Base-by-base conservation (phyloP, 1,140 invertebrate genomes). In the Tetramorium alpestre region DNA sequence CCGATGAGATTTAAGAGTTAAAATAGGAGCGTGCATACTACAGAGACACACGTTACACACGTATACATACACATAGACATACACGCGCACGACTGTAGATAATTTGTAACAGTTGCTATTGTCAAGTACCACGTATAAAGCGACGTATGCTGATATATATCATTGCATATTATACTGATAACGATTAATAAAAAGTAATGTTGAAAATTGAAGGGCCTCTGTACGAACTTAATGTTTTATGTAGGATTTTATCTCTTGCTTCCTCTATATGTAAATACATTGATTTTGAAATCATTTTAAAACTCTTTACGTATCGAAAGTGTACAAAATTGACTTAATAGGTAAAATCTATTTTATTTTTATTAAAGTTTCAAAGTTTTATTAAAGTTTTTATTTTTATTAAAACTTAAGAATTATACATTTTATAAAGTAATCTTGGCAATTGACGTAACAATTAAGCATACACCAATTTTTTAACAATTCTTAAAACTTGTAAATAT, bases 121-220 rank as follows among this genome's bases (percentile, higher is more conserved):
- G 94, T 95, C 93, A 93, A 94, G 90, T 94, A 94, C 89, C 91
- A 90, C 89, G 90, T 92, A 91, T 89, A 92, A 88, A 54, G 54
- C 65, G 84, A 91, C 90, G 87, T 87, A 90, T 84, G 82, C 75
- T 82, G 80, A 82, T 78, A 73, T 82, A 88, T 90, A 91, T 94
- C 91, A 93, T 93, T 94, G 92, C 93, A 93, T 93, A 94, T 94
- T 94, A 94, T 94, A 94, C 91, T 91, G 90, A 94, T 95, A 93
- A 94, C 91, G 91, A 94, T 94, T 94, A 95, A 95, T 95, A 95
- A 94, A 92, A 94, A 92, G 91, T 94, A 94, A 95, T 92, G 93
- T 94, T 94, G 92, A 94, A 94, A 93, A 93, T 91, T 91, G 16
- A 84, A 81, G 33, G 16, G 58, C n/a, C 51, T n/a, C 22, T 69